Base-by-base conservation (phyloP, 2,797 vertebrate genomes). In the Falco naumanni region DNA sequence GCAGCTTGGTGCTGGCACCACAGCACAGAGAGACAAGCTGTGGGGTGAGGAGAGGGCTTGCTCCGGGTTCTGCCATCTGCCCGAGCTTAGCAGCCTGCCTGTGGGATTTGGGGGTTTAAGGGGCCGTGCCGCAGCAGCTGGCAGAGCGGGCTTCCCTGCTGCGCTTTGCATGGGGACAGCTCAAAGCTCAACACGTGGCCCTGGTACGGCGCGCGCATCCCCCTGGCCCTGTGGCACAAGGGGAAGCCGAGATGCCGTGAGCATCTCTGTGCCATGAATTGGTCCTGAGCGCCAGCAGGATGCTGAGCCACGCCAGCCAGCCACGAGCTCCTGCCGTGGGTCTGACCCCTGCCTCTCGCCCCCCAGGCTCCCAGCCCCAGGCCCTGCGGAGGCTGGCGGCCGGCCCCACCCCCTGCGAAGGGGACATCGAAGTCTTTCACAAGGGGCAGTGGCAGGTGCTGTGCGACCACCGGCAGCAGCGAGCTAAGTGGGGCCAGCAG, bases 361-460 rank as follows among this genome's bases (percentile, higher is more conserved):
- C 15, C 6, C 0, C 93, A 98, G 97, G 24, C 45, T 97, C 97
- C 90, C 95, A 93, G 90, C 98, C 97, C 8, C 96, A 53, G 79
- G 93, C 96, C 33, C 86, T 76, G 87, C 84, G 94, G 69, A 96
- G 98, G 89, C 78, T 98, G 95, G 96, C 29, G 0, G 87, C 64
- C 0, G 96, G 97, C 53, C 66, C 87, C 47, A 34, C 93, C 2
- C 16, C 61, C 0, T 98, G 98, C 0, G 66, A 97, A 13, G 98
- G 98, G 53, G 57, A 93, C 20, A 77, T 96, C n/a, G 95, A 98
- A 77, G 92, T 97, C 1, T 97, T 97, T n/a, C 91, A 95, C 0
- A 7, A 1, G 6, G 47, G 41, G 0, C 88, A 0, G 18, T 98
- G 98, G 98, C 6, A 1, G 10, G 39, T 64, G 26, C 97, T 98